phyloP scores from a whole-genome alignment of 2,113 vertebrate genomes.

The Tinamus guttatus region DNA sequence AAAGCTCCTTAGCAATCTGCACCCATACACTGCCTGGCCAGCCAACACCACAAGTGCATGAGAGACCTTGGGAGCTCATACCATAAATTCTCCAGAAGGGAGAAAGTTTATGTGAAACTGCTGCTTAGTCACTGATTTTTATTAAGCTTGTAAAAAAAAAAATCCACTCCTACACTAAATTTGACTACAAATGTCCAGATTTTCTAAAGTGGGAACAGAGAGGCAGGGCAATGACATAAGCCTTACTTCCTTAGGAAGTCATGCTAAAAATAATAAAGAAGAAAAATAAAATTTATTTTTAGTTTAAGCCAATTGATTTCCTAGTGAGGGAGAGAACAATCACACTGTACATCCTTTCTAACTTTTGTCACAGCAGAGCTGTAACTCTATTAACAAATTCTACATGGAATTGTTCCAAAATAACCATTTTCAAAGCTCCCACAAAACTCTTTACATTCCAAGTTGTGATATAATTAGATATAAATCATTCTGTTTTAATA shows the following conservation, averaged over 20 bases:
- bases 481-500: not conserved
- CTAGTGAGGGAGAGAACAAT: not conserved
- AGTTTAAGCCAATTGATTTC: not conserved
- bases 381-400: not conserved
- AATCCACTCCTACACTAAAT: not conserved
- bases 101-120: not conserved
- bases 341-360: not conserved
- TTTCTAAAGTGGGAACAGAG: not conserved
- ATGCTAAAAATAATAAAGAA: slow-evolving; percentile 8
- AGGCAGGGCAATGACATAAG: not conserved
- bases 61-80: not conserved
- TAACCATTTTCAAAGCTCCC: not conserved
- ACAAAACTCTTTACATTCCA: not conserved
- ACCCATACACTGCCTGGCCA: not conserved
- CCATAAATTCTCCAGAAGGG: not conserved
- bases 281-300: slow-evolving; percentile 8
- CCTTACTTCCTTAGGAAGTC: slow-evolving; percentile 46
- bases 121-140: not conserved
- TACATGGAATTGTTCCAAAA: not conserved
- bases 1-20: not conserved
- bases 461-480: not conserved
- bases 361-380: not conserved
- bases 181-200: not conserved
- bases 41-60: not conserved
- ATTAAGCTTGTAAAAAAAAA: not conserved